Conservation (phyloP, 2,888 invertebrate genomes). For the Rhagonycha lutea region DNA sequence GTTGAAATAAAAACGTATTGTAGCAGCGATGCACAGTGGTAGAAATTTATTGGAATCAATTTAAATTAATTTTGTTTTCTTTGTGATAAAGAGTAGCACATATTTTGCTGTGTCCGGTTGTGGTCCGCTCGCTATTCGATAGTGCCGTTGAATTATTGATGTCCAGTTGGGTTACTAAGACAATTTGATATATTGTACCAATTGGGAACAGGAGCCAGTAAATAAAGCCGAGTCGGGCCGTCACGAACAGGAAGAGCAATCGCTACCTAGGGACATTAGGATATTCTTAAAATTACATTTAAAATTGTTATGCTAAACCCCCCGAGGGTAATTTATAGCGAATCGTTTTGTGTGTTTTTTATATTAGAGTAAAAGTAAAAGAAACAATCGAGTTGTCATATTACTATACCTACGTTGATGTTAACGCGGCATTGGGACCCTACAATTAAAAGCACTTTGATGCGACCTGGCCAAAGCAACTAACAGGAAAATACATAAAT, state of each 20-base stretch:
- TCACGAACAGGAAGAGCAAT: conserved; percentile 50
- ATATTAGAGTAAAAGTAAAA: conserved; percentile 44
- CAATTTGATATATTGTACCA: conserved; percentile 53
- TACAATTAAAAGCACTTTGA: conserved; percentile 43
- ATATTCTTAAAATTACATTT: conserved; percentile 52
- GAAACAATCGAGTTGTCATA: conserved; percentile 40
- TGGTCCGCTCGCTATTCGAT: conserved; percentile 18
- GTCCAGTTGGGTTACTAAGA: conserved; percentile 50
- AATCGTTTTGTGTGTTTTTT: conserved; percentile 47
- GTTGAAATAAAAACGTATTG: not conserved
- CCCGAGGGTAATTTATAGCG: conserved; percentile 32
- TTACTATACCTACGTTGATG: conserved; percentile 11
- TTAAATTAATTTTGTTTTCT: conserved; percentile 3
- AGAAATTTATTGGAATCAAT: conserved; percentile 1
- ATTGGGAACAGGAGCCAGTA: conserved; percentile 51
- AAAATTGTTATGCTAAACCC: conserved; percentile 46
- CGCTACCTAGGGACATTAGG: conserved; percentile 46
- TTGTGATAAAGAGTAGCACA: conserved; percentile 22
- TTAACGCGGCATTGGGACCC: conserved; percentile 43
- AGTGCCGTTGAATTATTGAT: conserved; percentile 51
- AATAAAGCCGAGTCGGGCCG: conserved; percentile 45
- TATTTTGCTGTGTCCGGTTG: conserved; percentile 40
- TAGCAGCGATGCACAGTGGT: not conserved
- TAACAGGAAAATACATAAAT: conserved; percentile 48
- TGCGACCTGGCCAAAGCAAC: conserved; percentile 35